phyloP scores from a whole-genome alignment of 2,888 invertebrate genomes.

The Eristalis intricaria region DNA sequence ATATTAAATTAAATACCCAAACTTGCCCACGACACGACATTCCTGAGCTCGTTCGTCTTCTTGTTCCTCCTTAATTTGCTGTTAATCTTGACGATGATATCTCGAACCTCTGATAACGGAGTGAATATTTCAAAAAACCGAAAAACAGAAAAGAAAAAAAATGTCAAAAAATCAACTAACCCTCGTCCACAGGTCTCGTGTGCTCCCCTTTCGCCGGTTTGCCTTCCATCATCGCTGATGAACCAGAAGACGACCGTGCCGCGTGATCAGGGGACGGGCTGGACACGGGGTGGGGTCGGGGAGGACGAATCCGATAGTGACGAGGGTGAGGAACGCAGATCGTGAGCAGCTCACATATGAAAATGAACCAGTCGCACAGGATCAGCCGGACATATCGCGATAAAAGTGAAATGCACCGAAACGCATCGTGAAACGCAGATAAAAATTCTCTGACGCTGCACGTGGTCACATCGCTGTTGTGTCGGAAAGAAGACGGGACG shows the following conservation, averaged over 20 bases:
- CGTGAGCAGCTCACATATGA: not conserved
- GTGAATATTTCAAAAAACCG: conserved; percentile 29
- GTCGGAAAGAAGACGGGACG: too few species aligned
- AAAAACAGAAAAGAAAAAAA: conserved; percentile 43
- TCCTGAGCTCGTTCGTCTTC: conserved; percentile 21
- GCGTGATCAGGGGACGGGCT: not conserved
- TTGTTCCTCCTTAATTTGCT: conserved; percentile 42
- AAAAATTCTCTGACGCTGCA: conserved; percentile 24
- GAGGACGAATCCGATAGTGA: not conserved
- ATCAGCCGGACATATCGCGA: conserved; percentile 38
- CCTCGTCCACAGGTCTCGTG: conserved; percentile 10
- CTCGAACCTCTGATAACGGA: conserved; percentile 49
- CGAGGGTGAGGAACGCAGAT: not conserved
- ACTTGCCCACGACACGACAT: not conserved
- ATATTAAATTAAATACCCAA: too few species aligned
- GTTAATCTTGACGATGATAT: conserved; percentile 58
- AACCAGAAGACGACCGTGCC: too few species aligned
- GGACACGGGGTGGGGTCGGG: not conserved
- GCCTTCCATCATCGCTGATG: not conserved
- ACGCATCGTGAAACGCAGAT: conserved; percentile 12
- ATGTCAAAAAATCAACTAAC: conserved; percentile 21
- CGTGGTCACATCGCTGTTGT: not conserved
- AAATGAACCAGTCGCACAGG: conserved; percentile 33
- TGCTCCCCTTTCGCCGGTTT: conserved; percentile 1
- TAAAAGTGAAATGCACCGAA: conserved; percentile 45